Base-by-base conservation (phyloP, 1,140 invertebrate species). In the Aplysia californica region DNA sequence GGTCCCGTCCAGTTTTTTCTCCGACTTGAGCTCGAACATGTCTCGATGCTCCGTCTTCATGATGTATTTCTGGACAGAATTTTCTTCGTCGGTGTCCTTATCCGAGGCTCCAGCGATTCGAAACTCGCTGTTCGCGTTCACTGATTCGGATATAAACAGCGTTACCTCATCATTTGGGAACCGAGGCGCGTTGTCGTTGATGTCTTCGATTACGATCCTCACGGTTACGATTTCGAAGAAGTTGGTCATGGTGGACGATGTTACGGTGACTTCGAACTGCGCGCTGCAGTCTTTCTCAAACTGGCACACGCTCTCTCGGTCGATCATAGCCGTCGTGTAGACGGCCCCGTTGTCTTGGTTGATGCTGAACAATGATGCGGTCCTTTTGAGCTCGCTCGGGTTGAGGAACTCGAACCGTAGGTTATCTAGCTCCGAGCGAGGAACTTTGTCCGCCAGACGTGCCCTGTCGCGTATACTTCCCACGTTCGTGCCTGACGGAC, bases 131-230 rank as follows among this genome's bases (percentile, higher is more conserved):
- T 83, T 84, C 10, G 77, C 69, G 0, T 77, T 82, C 18, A 80
- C 82, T 64, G 82, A 74, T 93, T 94, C 88, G 21, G 80, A 76
- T 10, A 89, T 82, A 35, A 56, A 69, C 39, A 88, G 73, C 50
- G 74, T 82, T 20, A 83, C 65, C 20, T 76, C 76, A 23, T 76
- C 75, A 21, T 76, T 70, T 0, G 84, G 83, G 89, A 98, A 98
- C 10, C 93, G 90, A 0, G 97, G 97, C 4, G 95, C 93, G 89
- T 98, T 98, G 91, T 98, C 97, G 87, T 98, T 99, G n/a, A 95
- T 96, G 88, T 98, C 97, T 6, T 84, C 70, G n/a, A 89, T 77
- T 15, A 82, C 68, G 35, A 89, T 77, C 56, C 77, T 79, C 0
- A 86, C 81, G 1, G 73, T 81, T 31, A 85, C 82, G 61, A 89